A percentile compares a stretch with the other conserved stretches of the same genome.
These are phyloP conservation scores for Grantiella picta DNA, from an alignment of 2,113 vertebrate genomes.

Conservation along the genomic window DNA sequence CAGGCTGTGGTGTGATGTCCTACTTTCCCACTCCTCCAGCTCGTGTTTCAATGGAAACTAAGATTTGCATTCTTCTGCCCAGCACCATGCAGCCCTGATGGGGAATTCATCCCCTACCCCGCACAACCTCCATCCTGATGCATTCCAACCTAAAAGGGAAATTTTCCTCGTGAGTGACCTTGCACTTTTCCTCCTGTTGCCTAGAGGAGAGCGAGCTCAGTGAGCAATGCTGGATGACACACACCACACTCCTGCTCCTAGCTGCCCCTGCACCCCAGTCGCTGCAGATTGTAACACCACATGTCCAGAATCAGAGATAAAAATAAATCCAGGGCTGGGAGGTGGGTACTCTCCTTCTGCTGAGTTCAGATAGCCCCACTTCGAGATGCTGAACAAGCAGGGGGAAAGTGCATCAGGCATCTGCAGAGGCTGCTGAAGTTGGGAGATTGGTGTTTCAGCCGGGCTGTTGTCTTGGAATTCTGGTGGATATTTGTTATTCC, in stretches of 20 bases:
- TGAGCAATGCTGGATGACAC: slow-evolving; percentile 19
- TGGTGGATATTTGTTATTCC: background rate
- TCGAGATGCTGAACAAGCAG: background rate
- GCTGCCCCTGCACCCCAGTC: background rate
- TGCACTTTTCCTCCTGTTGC: slow-evolving; percentile 31
- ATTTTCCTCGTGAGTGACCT: slow-evolving; percentile 25
- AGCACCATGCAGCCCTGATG: background rate
- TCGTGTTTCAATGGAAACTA: slow-evolving; percentile 13
- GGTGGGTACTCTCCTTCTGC: background rate
- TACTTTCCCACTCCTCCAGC: background rate
- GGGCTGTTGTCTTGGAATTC: background rate
- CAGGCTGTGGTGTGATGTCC: background rate
- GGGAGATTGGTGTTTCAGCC: background rate
- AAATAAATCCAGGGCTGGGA: slow-evolving; percentile 4
- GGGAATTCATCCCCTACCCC: background rate
- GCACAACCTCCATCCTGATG: background rate
- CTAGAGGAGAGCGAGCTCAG: background rate
- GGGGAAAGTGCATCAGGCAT: slow-evolving; percentile 2
- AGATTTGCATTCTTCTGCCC: slow-evolving; percentile 7
- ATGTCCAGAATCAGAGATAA: background rate
- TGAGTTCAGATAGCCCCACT: background rate
- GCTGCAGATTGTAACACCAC: background rate
- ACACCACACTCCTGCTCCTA: background rate
- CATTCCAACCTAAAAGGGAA: slow-evolving; percentile 34
- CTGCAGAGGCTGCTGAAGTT: background rate